Evolutionary conservation across 1,140 invertebrate species (phyloP).

Genomic region (Mylabris phalerata): DNA sequence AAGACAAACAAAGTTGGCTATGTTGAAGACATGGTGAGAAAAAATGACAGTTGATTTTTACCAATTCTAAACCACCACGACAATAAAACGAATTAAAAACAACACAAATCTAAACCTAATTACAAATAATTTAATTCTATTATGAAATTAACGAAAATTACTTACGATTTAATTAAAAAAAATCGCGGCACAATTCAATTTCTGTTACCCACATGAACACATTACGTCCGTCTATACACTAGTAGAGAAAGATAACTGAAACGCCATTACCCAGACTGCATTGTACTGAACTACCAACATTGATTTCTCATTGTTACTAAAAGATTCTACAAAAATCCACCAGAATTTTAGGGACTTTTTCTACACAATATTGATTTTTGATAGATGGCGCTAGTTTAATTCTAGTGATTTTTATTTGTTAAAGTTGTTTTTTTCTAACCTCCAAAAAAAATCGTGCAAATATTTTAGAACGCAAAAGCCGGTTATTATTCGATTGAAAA

Average conservation of each 20-base stretch:
- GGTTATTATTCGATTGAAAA: too few relatives aligned
- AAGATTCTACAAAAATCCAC: constrained; percentile 37
- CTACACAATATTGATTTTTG: too few relatives aligned
- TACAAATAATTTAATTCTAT: too few relatives aligned
- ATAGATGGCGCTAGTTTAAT: too few relatives aligned
- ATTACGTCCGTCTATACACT: background rate
- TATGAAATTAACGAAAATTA: too few relatives aligned
- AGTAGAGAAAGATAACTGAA: background rate
- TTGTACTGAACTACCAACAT: constrained; percentile 37
- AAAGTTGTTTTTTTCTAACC: background rate
- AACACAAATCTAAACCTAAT: too few relatives aligned
- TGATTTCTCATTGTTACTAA: constrained; percentile 38
- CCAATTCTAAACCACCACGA: too few relatives aligned
- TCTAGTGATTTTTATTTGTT: background rate
- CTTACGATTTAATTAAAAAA: constrained; percentile 33
- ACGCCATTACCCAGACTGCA: constrained; percentile 30
- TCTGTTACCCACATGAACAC: background rate
- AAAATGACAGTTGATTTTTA: too few relatives aligned
- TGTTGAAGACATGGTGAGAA: too few relatives aligned
- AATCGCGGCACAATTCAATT: background rate
- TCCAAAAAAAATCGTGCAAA: background rate
- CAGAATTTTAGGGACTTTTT: constrained; percentile 41
- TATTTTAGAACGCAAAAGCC: background rate
- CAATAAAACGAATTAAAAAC: too few relatives aligned
- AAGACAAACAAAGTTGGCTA: too few relatives aligned